Conservation (phyloP, 2,888 invertebrate species). For the Leucania comma region DNA sequence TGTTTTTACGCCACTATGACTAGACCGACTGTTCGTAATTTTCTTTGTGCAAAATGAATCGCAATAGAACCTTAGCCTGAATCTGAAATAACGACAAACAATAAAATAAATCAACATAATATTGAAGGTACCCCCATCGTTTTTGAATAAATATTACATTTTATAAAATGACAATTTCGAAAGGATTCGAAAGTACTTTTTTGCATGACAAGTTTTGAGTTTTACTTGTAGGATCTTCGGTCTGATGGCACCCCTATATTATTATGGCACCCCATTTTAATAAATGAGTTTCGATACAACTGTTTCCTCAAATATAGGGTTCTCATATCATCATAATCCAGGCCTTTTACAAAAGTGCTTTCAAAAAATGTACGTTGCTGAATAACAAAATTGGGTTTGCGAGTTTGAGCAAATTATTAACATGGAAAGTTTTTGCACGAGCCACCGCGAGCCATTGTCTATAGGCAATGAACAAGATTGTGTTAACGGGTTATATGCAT, state of each 20-base stretch:
- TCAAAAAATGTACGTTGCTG: slow-evolving; percentile 2
- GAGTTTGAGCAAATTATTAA: slow-evolving; percentile 5
- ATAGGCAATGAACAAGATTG: background rate
- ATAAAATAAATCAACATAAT: slow-evolving; percentile 50
- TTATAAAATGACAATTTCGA: slow-evolving; percentile 32
- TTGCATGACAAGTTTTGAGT: slow-evolving; percentile 36
- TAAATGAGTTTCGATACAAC: slow-evolving; percentile 49
- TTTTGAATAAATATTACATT: slow-evolving; percentile 39
- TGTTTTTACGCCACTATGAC: background rate
- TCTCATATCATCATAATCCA: slow-evolving; percentile 15
- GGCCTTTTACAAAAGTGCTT: slow-evolving; percentile 9
- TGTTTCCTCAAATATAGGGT: slow-evolving; percentile 38
- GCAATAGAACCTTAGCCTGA: slow-evolving; percentile 1
- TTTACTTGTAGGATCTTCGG: slow-evolving; percentile 20
- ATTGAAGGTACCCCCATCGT: slow-evolving; percentile 10
- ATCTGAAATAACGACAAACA: slow-evolving; percentile 25
- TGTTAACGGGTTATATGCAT: background rate
- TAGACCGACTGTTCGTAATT: slow-evolving; percentile 3
- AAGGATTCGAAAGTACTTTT: slow-evolving; percentile 35
- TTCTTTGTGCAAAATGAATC: slow-evolving; percentile 25
- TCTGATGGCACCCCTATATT: slow-evolving; percentile 34
- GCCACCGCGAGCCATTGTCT: background rate
- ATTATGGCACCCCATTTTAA: slow-evolving; percentile 30
- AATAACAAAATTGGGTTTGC: slow-evolving; percentile 6
- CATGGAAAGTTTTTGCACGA: background rate